Evolutionary conservation across 2,888 invertebrate species (phyloP), one percentile per base, ranked within the genome.

Genomic region (Agriopis marginaria): DNA sequence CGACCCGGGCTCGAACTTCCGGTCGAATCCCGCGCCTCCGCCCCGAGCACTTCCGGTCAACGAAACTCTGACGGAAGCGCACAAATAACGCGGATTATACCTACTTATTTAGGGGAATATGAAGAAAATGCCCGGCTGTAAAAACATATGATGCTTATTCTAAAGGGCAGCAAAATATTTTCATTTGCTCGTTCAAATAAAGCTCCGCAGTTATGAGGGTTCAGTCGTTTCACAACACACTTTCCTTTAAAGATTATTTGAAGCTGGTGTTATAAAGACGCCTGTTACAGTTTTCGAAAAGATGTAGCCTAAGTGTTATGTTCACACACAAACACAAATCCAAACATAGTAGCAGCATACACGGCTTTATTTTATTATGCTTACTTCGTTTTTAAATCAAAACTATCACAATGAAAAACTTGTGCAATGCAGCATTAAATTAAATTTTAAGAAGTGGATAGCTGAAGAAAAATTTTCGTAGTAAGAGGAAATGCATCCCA

Each of bases 1-100:
- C 89, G 89, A 82, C 80, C 83, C 85, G 79, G 86, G 87, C 84
- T 80, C 82, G 84, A 89, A 90, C 85, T 90, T 92, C 93, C 93
- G 92, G 92, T 89, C 89, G 87, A 89, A 90, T 89, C 89, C 91
- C 90, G 88, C 87, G 87, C 86, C 86, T 82, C 84, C 82, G 80
- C 85, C 85, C 54, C 88, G 83, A 87, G 88, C 89, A 85, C 88
- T 89, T 92, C 91, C 92, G 92, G 89, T 87, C 88, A 86, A 84
- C 86, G 85, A 88, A 90, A 89, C 86, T 90, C 88, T 77, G 80
- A 69, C 77, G 82, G 83, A 83, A 84, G 81, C 81, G 80, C 79
- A 81, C 84, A 80, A 80, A 83, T 79, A 83, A 82, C 74, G 54
- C 66, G 62, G 73, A 71, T 71, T 70, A 69, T 66, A 54, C 45